These are phyloP conservation scores for Momotus momota DNA, from an alignment of 2,797 vertebrate species.

Conservation along the genomic window DNA sequence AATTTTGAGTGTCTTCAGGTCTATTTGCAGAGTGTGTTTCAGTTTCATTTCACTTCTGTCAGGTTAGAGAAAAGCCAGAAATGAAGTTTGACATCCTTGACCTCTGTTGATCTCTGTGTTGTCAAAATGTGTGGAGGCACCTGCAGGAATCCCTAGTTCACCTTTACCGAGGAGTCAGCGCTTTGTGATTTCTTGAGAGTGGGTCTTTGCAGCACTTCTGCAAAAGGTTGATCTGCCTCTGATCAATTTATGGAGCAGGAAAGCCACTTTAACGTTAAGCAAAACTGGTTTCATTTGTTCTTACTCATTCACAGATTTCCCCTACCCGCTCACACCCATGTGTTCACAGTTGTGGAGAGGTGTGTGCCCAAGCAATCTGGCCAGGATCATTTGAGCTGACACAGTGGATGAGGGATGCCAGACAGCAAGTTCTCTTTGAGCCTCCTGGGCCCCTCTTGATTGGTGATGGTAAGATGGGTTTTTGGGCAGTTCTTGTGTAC, in stretches of 20 bases:
- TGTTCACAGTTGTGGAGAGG: rapidly evolving
- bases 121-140: neutral
- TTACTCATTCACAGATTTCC: neutral
- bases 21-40: neutral
- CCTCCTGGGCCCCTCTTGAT: neutral
- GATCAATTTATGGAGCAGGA: neutral
- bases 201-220: neutral
- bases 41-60: neutral
- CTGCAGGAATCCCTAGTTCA: neutral
- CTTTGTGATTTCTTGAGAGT: neutral
- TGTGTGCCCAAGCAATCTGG: neutral
- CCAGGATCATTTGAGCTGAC: neutral
- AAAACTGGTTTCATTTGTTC: neutral
- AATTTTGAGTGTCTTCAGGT: neutral
- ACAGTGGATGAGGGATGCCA: neutral
- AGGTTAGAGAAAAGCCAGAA: neutral
- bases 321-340: neutral
- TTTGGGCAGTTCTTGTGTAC: neutral
- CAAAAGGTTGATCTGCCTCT: neutral
- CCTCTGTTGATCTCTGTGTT: neutral
- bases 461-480: neutral
- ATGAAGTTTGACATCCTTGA: neutral
- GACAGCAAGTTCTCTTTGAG: neutral
- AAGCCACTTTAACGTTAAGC: neutral
- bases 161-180: neutral